Evolutionary conservation across 2,113 vertebrate genomes (phyloP).

Genomic region (Seriola dumerili): DNA sequence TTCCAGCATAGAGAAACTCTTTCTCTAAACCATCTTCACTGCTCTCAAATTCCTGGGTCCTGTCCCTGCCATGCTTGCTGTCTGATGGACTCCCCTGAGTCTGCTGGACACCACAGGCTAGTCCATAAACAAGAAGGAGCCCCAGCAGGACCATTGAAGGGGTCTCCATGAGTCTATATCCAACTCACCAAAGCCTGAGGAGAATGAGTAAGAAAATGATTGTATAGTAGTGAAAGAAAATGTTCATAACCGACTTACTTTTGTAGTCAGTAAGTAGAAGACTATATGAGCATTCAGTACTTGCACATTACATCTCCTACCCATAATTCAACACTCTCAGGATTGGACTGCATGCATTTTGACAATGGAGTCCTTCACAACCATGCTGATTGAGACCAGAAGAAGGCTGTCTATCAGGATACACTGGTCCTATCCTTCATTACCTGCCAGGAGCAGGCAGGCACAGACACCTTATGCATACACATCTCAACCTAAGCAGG

Average conservation of each 20-base stretch:
- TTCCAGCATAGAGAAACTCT: conserved; percentile 90
- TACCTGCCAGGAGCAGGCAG: conserved; percentile 21
- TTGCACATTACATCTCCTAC: not conserved
- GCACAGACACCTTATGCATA: conserved; percentile 15
- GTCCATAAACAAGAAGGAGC: conserved; percentile 82
- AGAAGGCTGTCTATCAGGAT: conserved; percentile 23
- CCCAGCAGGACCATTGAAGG: conserved; percentile 82
- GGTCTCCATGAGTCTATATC: conserved; percentile 78
- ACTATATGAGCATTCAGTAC: not conserved
- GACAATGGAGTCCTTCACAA: conserved; percentile 39
- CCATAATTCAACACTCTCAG: conserved; percentile 16
- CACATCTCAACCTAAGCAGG: conserved; percentile 7
- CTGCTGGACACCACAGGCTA: conserved; percentile 73
- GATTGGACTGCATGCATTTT: conserved; percentile 11
- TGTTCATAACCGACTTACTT: not conserved
- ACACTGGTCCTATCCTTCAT: conserved; percentile 15
- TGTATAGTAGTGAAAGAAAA: not conserved
- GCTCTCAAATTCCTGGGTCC: conserved; percentile 86
- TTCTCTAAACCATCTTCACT: conserved; percentile 83
- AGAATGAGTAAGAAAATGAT: conserved; percentile 37
- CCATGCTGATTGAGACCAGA: conserved; percentile 32
- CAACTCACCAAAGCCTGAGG: conserved; percentile 66
- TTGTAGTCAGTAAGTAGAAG: not conserved
- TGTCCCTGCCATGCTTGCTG: conserved; percentile 43
- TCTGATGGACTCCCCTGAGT: conserved; percentile 57